These are phyloP conservation scores for Danionella cerebrum DNA, from an alignment of 2,113 vertebrate genomes.

Conservation along the genomic window DNA sequence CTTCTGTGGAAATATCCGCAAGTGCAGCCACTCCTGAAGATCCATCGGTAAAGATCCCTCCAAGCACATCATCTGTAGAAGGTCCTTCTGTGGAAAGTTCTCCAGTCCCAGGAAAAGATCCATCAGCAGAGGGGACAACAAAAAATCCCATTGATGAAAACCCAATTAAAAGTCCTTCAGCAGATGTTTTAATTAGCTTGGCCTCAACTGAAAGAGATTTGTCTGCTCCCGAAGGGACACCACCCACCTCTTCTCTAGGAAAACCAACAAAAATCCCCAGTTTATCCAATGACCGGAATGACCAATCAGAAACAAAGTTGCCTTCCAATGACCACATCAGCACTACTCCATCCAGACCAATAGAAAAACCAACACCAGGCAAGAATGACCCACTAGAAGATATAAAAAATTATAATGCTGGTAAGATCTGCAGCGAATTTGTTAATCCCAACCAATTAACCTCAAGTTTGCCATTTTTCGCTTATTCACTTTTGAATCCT, in stretches of 20 bases:
- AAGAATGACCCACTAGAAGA: not conserved
- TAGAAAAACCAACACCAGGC: constrained; percentile 18
- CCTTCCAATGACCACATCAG: not conserved
- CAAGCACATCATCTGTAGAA: not conserved
- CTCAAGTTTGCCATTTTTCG: not conserved
- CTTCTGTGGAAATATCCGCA: not conserved
- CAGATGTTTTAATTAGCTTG: no score
- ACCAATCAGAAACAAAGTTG: not conserved
- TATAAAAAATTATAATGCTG: constrained; percentile 49
- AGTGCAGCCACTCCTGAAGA: not conserved
- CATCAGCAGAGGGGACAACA: no score
- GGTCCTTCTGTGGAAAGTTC: not conserved
- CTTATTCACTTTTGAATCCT: not conserved
- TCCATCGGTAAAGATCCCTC: not conserved
- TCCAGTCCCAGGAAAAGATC: not conserved
- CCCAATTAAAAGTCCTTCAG: no score
- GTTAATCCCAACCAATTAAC: no score
- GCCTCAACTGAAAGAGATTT: no score
- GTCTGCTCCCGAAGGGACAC: no score
- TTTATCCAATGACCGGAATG: not conserved
- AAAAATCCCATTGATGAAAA: no score
- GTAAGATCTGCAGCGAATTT: constrained; percentile 40
- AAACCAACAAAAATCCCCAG: not conserved
- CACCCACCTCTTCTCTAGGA: not conserved
- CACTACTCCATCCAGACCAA: constrained; percentile 33